Evolutionary conservation across 2,797 vertebrate genomes (phyloP).

Genomic region (Notamacropus eugenii): DNA sequence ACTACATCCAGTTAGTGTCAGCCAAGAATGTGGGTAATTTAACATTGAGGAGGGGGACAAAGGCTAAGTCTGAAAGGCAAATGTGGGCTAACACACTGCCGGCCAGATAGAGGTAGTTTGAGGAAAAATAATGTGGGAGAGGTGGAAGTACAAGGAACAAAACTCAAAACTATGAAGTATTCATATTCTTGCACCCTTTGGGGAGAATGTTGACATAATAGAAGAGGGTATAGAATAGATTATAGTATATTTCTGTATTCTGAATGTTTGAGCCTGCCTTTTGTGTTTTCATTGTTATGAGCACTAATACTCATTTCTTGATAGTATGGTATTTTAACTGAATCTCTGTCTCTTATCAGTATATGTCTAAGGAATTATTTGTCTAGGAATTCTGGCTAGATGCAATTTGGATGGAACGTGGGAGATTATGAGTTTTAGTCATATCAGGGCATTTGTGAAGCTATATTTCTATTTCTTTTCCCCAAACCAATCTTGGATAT

Average conservation of each 20-base stretch:
- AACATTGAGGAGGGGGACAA: conserved; percentile 17
- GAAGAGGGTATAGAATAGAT: not conserved
- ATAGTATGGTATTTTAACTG: not conserved
- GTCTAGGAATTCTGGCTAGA: conserved; percentile 32
- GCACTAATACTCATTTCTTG: not conserved
- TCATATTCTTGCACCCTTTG: not conserved
- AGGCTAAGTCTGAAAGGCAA: not conserved
- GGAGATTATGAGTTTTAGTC: conserved; percentile 33
- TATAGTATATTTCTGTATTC: conserved; percentile 6
- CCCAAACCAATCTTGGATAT: conserved; percentile 36
- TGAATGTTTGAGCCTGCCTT: conserved; percentile 26
- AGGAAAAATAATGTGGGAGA: not conserved
- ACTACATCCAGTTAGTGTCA: conserved; percentile 32
- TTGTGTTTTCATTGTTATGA: not conserved
- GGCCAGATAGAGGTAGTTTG: conserved; percentile 35
- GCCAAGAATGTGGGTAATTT: conserved; percentile 55
- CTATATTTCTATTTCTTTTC: conserved; percentile 21
- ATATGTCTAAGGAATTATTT: conserved; percentile 46
- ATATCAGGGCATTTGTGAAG: not conserved
- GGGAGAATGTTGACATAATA: not conserved
- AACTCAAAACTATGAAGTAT: not conserved
- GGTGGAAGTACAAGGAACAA: not conserved
- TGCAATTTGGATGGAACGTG: conserved; percentile 48
- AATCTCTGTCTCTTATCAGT: conserved; percentile 37
- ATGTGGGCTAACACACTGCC: not conserved